Evolutionary conservation across 2,113 vertebrate genomes (phyloP).

Genomic region (Ginglymostoma cirratum): DNA sequence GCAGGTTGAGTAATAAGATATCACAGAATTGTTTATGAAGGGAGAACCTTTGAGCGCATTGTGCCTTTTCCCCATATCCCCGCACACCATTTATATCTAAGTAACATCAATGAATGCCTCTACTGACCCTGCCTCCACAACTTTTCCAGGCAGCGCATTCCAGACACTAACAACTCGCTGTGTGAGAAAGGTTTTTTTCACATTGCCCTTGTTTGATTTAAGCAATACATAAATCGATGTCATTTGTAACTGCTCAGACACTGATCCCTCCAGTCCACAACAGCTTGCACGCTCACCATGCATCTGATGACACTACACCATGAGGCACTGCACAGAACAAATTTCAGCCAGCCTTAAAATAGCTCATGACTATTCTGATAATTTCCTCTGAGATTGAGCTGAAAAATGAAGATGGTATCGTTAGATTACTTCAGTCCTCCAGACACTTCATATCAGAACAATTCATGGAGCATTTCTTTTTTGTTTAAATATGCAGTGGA

Average conservation of each 20-base stretch:
- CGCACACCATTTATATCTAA: too few species aligned
- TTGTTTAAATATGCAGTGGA: neutral
- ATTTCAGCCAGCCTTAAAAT: neutral
- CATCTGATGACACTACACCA: neutral
- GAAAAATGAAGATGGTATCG: neutral
- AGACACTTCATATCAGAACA: constrained; percentile 15
- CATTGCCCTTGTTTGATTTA: too few species aligned
- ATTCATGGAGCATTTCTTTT: neutral
- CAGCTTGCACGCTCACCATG: neutral
- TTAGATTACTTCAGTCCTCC: constrained; percentile 18
- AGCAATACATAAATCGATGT: neutral
- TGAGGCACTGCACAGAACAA: neutral
- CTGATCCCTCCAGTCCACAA: neutral
- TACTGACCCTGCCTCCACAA: too few species aligned
- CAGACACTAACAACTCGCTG: too few species aligned
- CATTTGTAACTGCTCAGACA: neutral
- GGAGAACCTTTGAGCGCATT: too few species aligned
- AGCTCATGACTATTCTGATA: neutral
- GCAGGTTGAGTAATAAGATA: neutral
- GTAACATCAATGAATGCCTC: too few species aligned
- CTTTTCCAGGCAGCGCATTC: too few species aligned
- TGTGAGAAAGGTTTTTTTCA: too few species aligned
- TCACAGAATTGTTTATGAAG: too few species aligned
- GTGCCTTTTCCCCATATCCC: too few species aligned
- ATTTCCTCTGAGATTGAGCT: constrained; percentile 20